These are phyloP conservation scores for Drosophila sechellia DNA, from an alignment of 1,140 invertebrate species.

Conservation along the genomic window DNA sequence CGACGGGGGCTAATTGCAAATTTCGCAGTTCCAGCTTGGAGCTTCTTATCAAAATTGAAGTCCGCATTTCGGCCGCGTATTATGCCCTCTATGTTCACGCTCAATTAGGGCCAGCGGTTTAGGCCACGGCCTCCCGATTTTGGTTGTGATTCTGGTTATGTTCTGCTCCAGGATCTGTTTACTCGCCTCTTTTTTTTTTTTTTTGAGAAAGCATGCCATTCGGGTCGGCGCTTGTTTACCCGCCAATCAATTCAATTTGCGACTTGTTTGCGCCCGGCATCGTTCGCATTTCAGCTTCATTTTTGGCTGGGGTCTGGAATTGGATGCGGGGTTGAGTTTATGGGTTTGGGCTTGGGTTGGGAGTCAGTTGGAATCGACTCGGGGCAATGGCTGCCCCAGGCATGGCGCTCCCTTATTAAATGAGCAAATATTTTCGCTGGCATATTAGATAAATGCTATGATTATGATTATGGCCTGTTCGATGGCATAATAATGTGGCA, in stretches of 20 bases:
- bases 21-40: slow-evolving; percentile 25
- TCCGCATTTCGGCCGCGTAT: slow-evolving; percentile 18
- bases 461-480: slow-evolving; percentile 53
- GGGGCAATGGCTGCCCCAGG: slow-evolving; percentile 27
- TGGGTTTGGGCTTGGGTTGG: background rate
- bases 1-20: slow-evolving; percentile 56
- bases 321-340: background rate
- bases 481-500: slow-evolving; percentile 38
- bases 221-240: slow-evolving; percentile 47
- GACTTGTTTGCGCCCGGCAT: slow-evolving; percentile 52
- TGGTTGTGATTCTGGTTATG: slow-evolving; percentile 24
- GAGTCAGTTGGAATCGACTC: slow-evolving; percentile 6
- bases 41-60: slow-evolving; percentile 61
- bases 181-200: slow-evolving; percentile 7
- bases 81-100: slow-evolving; percentile 63
- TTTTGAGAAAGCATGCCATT: slow-evolving; percentile 18
- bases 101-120: slow-evolving; percentile 60
- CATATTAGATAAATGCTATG: slow-evolving; percentile 56
- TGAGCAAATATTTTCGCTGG: slow-evolving; percentile 55
- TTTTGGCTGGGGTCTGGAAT: slow-evolving; percentile 19
- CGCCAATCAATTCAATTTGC: slow-evolving; percentile 67
- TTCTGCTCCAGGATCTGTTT: slow-evolving; percentile 20
- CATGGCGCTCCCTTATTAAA: slow-evolving; percentile 48
- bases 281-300: slow-evolving; percentile 36
- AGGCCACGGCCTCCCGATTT: slow-evolving; percentile 7